Evolutionary conservation across 2,113 vertebrate genomes (phyloP).

Genomic region (Silurus asotus): DNA sequence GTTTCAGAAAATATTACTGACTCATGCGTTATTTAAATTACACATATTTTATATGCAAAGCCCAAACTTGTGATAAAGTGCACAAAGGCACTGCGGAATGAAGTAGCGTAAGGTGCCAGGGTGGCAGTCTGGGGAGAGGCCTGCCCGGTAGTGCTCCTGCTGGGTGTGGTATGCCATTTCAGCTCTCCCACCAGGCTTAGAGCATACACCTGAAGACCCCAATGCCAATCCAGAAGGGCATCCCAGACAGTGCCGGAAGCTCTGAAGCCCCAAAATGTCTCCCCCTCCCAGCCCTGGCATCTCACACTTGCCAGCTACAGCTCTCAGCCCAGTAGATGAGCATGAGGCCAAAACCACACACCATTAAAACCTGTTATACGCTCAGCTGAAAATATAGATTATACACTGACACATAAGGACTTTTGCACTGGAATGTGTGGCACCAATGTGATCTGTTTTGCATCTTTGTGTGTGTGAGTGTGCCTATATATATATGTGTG

Average conservation of each 20-base stretch:
- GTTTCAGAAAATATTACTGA: not conserved
- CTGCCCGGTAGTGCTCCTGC: conserved; percentile 54
- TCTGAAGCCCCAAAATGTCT: conserved; percentile 52
- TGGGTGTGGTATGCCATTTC: conserved; percentile 54
- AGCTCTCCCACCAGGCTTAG: conserved; percentile 53
- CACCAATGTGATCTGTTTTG: not conserved
- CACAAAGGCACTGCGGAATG: conserved; percentile 42
- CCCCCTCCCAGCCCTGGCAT: conserved; percentile 39
- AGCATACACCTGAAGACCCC: conserved; percentile 56
- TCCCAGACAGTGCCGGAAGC: conserved; percentile 59
- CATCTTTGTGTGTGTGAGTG: conserved; percentile 50
- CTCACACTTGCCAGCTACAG: conserved; percentile 56
- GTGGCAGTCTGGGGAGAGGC: conserved; percentile 58
- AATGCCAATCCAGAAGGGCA: conserved; percentile 56
- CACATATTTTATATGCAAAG: not conserved
- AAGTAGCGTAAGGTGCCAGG: conserved; percentile 50
- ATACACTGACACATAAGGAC: conserved; percentile 66
- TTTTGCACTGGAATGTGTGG: conserved; percentile 18
- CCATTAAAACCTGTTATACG: conserved; percentile 67
- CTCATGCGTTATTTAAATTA: not conserved
- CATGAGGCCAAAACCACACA: conserved; percentile 51
- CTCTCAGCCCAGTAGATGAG: conserved; percentile 29
- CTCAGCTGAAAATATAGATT: conserved; percentile 69
- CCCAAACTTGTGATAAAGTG: conserved; percentile 1
- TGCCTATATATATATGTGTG: conserved; percentile 46